Conservation (phyloP, 2,888 invertebrate genomes). For the Patella pellucida region DNA sequence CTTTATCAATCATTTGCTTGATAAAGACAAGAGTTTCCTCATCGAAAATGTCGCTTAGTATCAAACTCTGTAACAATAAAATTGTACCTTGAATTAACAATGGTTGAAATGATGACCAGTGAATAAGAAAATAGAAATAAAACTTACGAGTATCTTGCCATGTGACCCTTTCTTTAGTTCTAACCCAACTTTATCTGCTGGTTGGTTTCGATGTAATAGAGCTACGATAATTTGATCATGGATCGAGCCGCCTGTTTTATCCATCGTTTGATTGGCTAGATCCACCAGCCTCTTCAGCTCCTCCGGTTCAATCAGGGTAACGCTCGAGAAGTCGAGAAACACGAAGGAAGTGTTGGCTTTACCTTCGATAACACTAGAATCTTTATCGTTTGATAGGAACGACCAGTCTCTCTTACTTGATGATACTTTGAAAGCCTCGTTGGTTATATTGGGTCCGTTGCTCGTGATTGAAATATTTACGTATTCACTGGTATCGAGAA, state of each 20-base stretch:
- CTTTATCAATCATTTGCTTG: too few relatives aligned
- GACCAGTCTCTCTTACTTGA: slow-evolving; percentile 26
- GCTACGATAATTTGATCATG: slow-evolving; percentile 35
- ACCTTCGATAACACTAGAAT: slow-evolving; percentile 16
- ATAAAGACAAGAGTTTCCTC: too few relatives aligned
- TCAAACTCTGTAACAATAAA: too few relatives aligned
- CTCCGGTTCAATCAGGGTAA: slow-evolving; percentile 25
- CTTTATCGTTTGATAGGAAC: slow-evolving; percentile 20
- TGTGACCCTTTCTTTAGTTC: slow-evolving; percentile 26
- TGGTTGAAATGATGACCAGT: not conserved
- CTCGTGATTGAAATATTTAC: slow-evolving; percentile 4
- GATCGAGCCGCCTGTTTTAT: slow-evolving; percentile 27
- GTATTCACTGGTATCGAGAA: not conserved
- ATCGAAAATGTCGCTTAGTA: too few relatives aligned
- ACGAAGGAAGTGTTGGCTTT: slow-evolving; percentile 9
- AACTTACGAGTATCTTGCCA: slow-evolving; percentile 31
- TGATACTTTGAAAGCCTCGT: slow-evolving; percentile 17
- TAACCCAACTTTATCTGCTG: slow-evolving; percentile 30
- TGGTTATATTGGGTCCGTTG: slow-evolving; percentile 6
- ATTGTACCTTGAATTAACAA: too few relatives aligned
- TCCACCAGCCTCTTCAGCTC: slow-evolving; percentile 28
- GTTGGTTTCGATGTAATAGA: slow-evolving; percentile 27
- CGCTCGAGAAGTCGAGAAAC: slow-evolving; percentile 2
- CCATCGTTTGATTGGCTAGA: slow-evolving; percentile 35
- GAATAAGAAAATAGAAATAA: not conserved